A percentile compares a stretch with the other conserved stretches of the same genome.
Conservation (phyloP, 2,797 vertebrate species). For the Tachyglossus aculeatus region DNA sequence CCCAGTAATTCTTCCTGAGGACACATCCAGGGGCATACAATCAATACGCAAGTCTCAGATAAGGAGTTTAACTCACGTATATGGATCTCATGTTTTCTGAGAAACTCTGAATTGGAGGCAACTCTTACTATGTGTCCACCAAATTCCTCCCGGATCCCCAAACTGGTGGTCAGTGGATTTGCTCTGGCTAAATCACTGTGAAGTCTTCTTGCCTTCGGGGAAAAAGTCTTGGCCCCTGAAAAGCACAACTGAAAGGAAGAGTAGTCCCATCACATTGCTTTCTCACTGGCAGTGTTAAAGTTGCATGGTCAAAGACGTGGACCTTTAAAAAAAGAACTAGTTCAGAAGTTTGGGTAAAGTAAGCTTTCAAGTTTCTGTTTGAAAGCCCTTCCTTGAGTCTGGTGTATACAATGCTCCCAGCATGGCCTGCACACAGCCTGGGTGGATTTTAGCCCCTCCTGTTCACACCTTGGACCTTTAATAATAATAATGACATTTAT, state of each 20-base stretch:
- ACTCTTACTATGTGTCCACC: fast-evolving
- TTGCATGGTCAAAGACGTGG: background rate
- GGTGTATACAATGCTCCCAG: no score
- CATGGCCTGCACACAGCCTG: no score
- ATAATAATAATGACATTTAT: no score
- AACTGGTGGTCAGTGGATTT: background rate
- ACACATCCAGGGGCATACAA: background rate
- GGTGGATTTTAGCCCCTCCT: no score
- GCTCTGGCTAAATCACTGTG: background rate
- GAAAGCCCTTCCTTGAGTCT: no score
- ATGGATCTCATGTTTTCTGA: background rate
- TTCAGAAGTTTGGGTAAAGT: slow-evolving; percentile 14
- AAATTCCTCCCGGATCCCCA: background rate
- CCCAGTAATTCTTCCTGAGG: background rate
- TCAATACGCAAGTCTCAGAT: background rate
- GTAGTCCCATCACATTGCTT: background rate
- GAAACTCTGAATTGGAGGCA: background rate
- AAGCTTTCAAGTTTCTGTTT: background rate
- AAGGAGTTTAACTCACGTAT: background rate
- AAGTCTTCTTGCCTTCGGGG: background rate
- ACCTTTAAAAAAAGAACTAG: background rate
- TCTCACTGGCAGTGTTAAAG: background rate
- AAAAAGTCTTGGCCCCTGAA: background rate
- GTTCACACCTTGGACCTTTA: no score
- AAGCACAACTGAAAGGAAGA: background rate